A percentile compares a stretch with the other conserved stretches of the same genome.
These are phyloP conservation scores for Myotis yumanensis DNA, from an alignment of 2,113 vertebrate genomes.

Conservation along the genomic window DNA sequence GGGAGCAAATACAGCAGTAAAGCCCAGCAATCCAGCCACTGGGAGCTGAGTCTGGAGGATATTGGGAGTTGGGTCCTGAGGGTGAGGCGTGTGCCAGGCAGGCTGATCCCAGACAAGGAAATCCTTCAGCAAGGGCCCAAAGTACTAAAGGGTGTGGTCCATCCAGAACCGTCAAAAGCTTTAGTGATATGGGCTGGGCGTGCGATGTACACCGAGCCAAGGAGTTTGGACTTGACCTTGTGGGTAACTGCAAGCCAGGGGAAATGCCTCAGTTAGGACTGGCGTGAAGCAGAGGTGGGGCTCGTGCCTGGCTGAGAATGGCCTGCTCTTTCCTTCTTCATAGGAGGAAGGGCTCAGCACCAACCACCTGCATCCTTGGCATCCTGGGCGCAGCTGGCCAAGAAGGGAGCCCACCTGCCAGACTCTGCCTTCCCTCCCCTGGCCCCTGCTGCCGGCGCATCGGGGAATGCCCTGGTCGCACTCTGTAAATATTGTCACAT, in stretches of 20 bases:
- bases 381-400: neutral
- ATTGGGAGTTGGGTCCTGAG: neutral
- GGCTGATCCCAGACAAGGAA: no score
- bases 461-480: neutral
- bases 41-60: neutral
- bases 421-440: fast-evolving
- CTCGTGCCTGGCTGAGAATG: fast-evolving
- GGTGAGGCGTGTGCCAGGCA: neutral
- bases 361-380: fast-evolving
- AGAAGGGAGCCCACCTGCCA: neutral
- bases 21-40: neutral
- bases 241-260: neutral
- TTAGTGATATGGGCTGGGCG: neutral
- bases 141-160: neutral
- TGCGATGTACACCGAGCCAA: neutral
- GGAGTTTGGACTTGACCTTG: neutral
- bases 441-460: fast-evolving
- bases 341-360: neutral
- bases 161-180: neutral
- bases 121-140: neutral
- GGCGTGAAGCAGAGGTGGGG: neutral
- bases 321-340: neutral
- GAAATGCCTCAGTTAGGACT: neutral
- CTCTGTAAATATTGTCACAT: neutral
- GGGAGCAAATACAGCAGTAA: neutral